These are phyloP conservation scores for Schlechtendalia chinensis DNA, from an alignment of 1,140 invertebrate species.

Conservation along the genomic window DNA sequence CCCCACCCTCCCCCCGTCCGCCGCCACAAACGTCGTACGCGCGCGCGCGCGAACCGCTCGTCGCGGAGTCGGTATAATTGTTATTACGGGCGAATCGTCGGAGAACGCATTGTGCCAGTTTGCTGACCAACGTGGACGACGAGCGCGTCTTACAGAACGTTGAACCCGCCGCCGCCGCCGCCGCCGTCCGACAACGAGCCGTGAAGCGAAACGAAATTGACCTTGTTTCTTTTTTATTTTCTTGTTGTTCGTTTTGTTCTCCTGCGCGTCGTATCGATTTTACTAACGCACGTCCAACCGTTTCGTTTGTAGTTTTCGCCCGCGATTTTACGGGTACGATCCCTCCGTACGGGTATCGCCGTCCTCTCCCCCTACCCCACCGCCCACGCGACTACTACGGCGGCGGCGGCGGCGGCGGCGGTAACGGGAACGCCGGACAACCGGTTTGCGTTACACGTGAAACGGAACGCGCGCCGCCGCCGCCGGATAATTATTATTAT, in stretches of 20 bases:
- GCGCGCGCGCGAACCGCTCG: not conserved
- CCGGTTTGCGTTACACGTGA: constrained; percentile 14
- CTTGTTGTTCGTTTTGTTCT: not conserved
- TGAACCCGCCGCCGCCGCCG: constrained; percentile 29
- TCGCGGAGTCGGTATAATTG: constrained; percentile 4
- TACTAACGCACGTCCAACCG: too few species aligned
- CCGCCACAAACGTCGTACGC: too few species aligned
- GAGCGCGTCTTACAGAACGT: constrained; percentile 46
- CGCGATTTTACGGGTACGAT: too few species aligned
- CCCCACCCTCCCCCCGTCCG: too few species aligned
- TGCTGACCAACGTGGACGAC: constrained; percentile 46
- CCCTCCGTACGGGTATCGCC: not conserved
- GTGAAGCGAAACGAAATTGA: constrained; percentile 49
- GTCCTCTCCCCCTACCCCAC: not conserved
- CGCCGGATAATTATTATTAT: not conserved
- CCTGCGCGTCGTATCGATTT: not conserved
- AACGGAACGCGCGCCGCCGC: not conserved
- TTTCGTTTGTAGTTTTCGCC: too few species aligned
- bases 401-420: not conserved
- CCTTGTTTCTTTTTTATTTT: constrained; percentile 34
- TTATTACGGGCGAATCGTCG: constrained; percentile 45
- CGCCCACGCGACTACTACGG: not conserved
- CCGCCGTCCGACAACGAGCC: constrained; percentile 30
- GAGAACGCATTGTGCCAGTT: constrained; percentile 49
- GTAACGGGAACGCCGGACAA: constrained; percentile 27